Evolutionary conservation across 2,888 invertebrate species (phyloP).

Genomic region (Ormyrus thymus): DNA sequence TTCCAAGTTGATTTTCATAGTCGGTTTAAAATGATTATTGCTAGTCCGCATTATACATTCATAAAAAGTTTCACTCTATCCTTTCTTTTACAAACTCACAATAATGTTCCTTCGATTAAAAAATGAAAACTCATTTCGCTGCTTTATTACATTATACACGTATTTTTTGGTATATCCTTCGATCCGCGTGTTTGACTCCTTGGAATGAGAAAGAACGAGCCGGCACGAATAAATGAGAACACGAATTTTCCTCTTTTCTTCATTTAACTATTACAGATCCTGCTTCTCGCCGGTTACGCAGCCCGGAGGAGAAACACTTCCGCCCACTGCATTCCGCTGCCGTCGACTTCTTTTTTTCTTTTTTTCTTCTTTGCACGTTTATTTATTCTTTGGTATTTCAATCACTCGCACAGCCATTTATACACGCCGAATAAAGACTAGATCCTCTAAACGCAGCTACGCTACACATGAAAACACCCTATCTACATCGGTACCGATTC

Average conservation of each 20-base stretch:
- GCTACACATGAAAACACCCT: constrained; percentile 74
- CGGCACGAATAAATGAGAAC: constrained; percentile 30
- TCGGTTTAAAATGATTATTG: constrained; percentile 54
- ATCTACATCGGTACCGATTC: constrained; percentile 69
- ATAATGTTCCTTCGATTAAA: constrained; percentile 37
- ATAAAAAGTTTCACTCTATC: constrained; percentile 52
- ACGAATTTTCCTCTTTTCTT: constrained; percentile 19
- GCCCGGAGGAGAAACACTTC: not conserved
- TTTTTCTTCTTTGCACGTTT: not conserved
- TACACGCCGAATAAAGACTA: constrained; percentile 68
- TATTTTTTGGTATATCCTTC: not conserved
- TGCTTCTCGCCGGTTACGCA: not conserved
- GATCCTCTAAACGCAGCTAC: constrained; percentile 71
- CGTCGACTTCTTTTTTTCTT: too few relatives aligned
- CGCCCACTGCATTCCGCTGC: too few relatives aligned
- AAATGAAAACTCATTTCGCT: constrained; percentile 25
- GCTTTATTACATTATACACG: constrained; percentile 28
- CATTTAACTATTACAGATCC: not conserved
- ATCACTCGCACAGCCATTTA: constrained; percentile 61
- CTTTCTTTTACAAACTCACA: constrained; percentile 52
- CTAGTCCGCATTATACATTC: constrained; percentile 51
- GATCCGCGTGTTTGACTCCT: not conserved
- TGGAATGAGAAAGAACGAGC: constrained; percentile 22
- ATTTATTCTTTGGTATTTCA: constrained; percentile 51
- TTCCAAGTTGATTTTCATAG: constrained; percentile 49